These are phyloP conservation scores for Byasa hedistus DNA, from an alignment of 2,888 invertebrate genomes.

Conservation along the genomic window DNA sequence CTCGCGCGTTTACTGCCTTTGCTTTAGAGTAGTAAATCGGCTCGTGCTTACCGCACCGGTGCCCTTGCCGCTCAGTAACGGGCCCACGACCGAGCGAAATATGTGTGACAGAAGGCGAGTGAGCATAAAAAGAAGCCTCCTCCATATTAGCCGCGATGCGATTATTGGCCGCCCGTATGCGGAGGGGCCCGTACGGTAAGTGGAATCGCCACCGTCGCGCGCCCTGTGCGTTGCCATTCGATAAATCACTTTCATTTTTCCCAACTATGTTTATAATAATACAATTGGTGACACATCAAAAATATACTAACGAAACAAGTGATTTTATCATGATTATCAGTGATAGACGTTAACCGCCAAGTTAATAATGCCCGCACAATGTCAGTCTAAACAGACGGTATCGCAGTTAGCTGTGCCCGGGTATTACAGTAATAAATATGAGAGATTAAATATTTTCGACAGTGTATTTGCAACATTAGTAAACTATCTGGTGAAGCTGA, in stretches of 20 bases:
- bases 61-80: slow-evolving; percentile 54
- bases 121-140: slow-evolving; percentile 55
- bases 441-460: too few relatives aligned
- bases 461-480: too few relatives aligned
- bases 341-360: too few relatives aligned
- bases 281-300: too few relatives aligned
- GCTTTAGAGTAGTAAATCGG: slow-evolving; percentile 10
- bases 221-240: slow-evolving; percentile 1
- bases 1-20: background rate
- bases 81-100: slow-evolving; percentile 53
- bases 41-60: background rate
- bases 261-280: background rate
- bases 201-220: slow-evolving; percentile 19
- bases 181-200: slow-evolving; percentile 35
- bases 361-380: too few relatives aligned
- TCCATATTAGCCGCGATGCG: slow-evolving; percentile 58
- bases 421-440: too few relatives aligned
- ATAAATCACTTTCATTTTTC: slow-evolving; percentile 28
- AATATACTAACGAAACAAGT: too few relatives aligned
- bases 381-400: too few relatives aligned
- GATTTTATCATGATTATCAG: too few relatives aligned
- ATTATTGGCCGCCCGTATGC: slow-evolving; percentile 56
- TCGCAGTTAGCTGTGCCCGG: too few relatives aligned
- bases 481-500: too few relatives aligned
- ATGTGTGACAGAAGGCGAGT: slow-evolving; percentile 55